A percentile compares a stretch with the other conserved stretches of the same genome.
phyloP scores from a whole-genome alignment of 2,888 invertebrate species.

The Ectemnius cavifrons region DNA sequence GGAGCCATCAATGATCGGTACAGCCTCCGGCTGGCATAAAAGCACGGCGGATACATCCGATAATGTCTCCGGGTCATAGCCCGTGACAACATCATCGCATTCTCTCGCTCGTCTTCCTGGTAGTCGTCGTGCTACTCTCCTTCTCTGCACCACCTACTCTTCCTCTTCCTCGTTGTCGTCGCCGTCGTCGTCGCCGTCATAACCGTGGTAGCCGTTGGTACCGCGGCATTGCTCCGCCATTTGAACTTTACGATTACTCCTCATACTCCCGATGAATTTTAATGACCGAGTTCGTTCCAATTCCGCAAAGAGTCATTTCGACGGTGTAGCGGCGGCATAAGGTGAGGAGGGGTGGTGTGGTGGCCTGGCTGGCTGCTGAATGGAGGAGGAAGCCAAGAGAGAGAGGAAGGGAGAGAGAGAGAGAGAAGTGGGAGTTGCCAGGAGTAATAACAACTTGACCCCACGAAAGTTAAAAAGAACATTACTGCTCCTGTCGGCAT shows the following conservation, averaged over 20 bases:
- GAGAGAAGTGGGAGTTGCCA: neutral
- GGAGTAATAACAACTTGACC: slow-evolving; percentile 30
- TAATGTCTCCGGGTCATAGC: slow-evolving; percentile 21
- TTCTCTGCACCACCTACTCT: no score
- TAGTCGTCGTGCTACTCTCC: neutral
- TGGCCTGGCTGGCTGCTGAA: no score
- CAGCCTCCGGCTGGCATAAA: slow-evolving; percentile 17
- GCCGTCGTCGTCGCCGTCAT: slow-evolving; percentile 24
- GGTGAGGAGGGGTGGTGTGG: no score
- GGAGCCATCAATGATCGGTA: slow-evolving; percentile 4
- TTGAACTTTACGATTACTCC: slow-evolving; percentile 58
- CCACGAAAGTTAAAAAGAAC: slow-evolving; percentile 12
- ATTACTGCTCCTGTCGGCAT: neutral
- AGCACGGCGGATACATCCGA: slow-evolving; percentile 24
- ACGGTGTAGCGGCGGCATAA: slow-evolving; percentile 14
- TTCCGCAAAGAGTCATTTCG: slow-evolving; percentile 28
- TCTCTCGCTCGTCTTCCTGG: neutral
- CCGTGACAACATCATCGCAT: no score
- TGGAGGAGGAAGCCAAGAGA: slow-evolving; percentile 14
- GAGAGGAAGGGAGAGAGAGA: no score
- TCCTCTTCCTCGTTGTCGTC: slow-evolving; percentile 19
- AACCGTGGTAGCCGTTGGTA: neutral
- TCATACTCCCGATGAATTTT: slow-evolving; percentile 59
- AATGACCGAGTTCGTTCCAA: slow-evolving; percentile 49
- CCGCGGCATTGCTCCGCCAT: slow-evolving; percentile 25